Conservation (phyloP, 1,140 invertebrate genomes). For the Cotesia typhae region DNA sequence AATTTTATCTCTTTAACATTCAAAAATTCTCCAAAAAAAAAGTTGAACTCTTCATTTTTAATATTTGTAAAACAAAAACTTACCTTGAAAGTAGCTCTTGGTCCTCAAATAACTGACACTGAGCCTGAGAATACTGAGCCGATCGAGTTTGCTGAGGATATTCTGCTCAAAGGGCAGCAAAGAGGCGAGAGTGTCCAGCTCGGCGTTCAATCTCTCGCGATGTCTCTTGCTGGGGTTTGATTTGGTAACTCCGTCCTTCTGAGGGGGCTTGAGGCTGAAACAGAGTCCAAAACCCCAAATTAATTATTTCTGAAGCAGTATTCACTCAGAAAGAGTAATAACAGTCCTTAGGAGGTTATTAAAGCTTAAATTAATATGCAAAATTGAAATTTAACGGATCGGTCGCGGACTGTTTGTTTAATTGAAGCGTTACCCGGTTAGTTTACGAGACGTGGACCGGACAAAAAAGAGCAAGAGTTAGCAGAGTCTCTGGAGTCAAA, state of each 20-base stretch:
- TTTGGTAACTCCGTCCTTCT: conserved; percentile 97
- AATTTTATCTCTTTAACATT: no score
- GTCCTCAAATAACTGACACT: conserved; percentile 98
- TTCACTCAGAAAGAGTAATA: background rate
- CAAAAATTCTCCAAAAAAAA: no score
- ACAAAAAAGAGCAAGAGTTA: conserved; percentile 21
- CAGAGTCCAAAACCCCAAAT: conserved; percentile 35
- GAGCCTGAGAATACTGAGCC: conserved; percentile 95
- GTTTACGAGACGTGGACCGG: conserved; percentile 20
- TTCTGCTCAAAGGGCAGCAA: conserved; percentile 98
- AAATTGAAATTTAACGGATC: conserved; percentile 47
- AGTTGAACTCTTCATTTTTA: no score
- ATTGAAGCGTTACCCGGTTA: conserved; percentile 46
- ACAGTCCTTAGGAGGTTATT: background rate
- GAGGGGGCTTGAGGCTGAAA: conserved; percentile 89
- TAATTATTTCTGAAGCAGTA: conserved; percentile 13
- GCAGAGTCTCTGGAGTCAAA: conserved; percentile 41
- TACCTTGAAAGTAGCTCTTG: conserved; percentile 99
- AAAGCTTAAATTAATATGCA: conserved; percentile 30
- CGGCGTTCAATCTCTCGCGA: conserved; percentile 95
- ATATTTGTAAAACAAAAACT: conserved; percentile 51
- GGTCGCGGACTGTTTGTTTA: conserved; percentile 47
- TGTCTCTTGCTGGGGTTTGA: conserved; percentile 98
- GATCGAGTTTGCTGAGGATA: conserved; percentile 97
- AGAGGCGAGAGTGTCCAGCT: conserved; percentile 97